Evolutionary conservation across 2,113 vertebrate species (phyloP).

Genomic region (Coryphaenoides rupestris): DNA sequence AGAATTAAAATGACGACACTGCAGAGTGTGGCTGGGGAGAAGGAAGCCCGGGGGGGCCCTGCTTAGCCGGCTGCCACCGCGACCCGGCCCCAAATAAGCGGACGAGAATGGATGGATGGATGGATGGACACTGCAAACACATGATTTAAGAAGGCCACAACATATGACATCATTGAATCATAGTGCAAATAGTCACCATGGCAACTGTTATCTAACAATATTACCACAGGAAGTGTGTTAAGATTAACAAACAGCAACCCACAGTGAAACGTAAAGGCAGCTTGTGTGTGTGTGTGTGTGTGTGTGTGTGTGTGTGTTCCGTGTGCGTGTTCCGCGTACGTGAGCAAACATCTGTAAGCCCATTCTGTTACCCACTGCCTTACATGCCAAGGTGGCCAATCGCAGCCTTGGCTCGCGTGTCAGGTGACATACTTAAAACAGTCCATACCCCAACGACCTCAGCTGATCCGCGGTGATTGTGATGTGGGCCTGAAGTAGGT

Average conservation of each 20-base stretch:
- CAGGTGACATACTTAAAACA: constrained; percentile 54
- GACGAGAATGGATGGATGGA: too few relatives aligned
- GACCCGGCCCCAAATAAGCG: too few relatives aligned
- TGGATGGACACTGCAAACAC: too few relatives aligned
- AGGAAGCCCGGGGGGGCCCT: too few relatives aligned
- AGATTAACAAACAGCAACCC: not conserved
- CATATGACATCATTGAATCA: too few relatives aligned
- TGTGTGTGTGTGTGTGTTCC: not conserved
- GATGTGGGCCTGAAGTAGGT: constrained; percentile 50
- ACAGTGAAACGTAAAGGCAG: not conserved
- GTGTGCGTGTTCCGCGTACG: not conserved
- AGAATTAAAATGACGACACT: too few relatives aligned
- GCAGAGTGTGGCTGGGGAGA: too few relatives aligned
- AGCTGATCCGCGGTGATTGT: constrained; percentile 52
- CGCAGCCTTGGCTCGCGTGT: constrained; percentile 23
- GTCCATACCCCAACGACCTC: constrained; percentile 44
- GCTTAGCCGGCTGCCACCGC: too few relatives aligned
- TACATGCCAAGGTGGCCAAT: constrained; percentile 37
- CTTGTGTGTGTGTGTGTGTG: not conserved
- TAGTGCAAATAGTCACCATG: too few relatives aligned
- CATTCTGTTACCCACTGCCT: constrained; percentile 33
- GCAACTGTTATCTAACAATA: too few relatives aligned
- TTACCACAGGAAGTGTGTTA: too few relatives aligned
- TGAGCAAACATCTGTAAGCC: constrained; percentile 54
- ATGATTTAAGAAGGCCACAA: too few relatives aligned